These are phyloP conservation scores for Pemphigus obesinymphae DNA, from an alignment of 1,140 invertebrate species.

Conservation along the genomic window DNA sequence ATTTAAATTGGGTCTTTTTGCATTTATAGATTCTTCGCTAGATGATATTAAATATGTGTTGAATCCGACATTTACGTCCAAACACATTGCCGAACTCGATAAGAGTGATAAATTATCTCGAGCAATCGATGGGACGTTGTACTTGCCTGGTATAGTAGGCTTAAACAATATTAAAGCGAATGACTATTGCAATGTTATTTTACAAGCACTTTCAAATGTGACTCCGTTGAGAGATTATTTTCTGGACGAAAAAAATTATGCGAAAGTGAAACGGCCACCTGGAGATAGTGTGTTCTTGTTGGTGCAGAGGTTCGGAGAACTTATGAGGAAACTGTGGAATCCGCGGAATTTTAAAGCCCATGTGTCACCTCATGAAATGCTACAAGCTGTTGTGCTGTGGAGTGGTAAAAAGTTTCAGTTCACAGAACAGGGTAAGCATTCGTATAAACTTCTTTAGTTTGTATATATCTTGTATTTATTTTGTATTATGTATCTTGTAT, in stretches of 20 bases:
- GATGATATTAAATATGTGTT: slow-evolving; percentile 99
- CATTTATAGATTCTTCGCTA: slow-evolving; percentile 88
- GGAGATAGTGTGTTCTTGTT: slow-evolving; percentile 88
- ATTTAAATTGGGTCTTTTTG: slow-evolving; percentile 45
- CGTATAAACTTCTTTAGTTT: too few species aligned
- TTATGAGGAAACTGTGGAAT: slow-evolving; percentile 98
- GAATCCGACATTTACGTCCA: slow-evolving; percentile 89
- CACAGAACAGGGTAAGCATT: slow-evolving; percentile 80
- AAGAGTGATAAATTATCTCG: slow-evolving; percentile 79
- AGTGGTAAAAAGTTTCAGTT: slow-evolving; percentile 98
- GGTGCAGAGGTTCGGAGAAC: slow-evolving; percentile 93
- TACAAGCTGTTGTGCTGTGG: slow-evolving; percentile 97
- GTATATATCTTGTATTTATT: too few species aligned
- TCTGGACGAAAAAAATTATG: slow-evolving; percentile 88
- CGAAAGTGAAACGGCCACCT: slow-evolving; percentile 79
- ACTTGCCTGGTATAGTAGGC: slow-evolving; percentile 93
- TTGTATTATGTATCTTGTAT: too few species aligned
- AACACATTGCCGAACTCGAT: slow-evolving; percentile 78
- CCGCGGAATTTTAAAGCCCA: slow-evolving; percentile 98
- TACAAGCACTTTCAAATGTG: slow-evolving; percentile 88
- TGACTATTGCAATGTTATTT: slow-evolving; percentile 98
- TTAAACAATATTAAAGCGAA: slow-evolving; percentile 99
- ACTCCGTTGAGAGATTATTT: slow-evolving; percentile 92
- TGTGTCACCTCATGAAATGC: slow-evolving; percentile 99
- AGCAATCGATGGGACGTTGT: slow-evolving; percentile 94